Evolutionary conservation across 1,140 invertebrate species (phyloP).

Genomic region (Paracyclopina nana): DNA sequence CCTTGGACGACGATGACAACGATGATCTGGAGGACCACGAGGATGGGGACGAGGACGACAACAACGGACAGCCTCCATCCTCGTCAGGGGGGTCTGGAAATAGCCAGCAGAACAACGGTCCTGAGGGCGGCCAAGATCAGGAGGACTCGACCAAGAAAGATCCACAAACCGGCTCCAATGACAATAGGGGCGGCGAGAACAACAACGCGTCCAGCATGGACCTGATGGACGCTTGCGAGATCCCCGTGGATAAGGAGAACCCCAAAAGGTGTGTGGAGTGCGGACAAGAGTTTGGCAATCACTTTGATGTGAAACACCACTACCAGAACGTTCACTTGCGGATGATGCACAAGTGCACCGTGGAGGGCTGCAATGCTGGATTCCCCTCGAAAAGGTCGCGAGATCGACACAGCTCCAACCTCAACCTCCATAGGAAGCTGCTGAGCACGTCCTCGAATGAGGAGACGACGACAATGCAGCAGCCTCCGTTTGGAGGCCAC

Average conservation of each 20-base stretch:
- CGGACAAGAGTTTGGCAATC: slow-evolving; percentile 80
- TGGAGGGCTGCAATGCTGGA: slow-evolving; percentile 84
- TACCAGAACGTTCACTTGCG: slow-evolving; percentile 91
- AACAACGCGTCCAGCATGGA: background rate
- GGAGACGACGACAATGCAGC: slow-evolving; percentile 26
- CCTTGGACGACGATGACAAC: slow-evolving; percentile 37
- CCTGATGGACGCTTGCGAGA: slow-evolving; percentile 23
- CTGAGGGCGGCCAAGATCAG: slow-evolving; percentile 18
- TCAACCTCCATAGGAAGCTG: slow-evolving; percentile 71
- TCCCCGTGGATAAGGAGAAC: slow-evolving; percentile 64
- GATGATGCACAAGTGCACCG: slow-evolving; percentile 82
- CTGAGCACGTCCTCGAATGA: slow-evolving; percentile 42
- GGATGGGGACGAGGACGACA: slow-evolving; percentile 32
- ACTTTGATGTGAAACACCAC: slow-evolving; percentile 84
- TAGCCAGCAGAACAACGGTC: background rate
- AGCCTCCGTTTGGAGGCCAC: background rate
- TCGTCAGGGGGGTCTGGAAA: background rate
- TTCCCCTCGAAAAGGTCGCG: slow-evolving; percentile 85
- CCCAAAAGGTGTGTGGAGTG: slow-evolving; percentile 71
- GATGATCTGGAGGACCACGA: slow-evolving; percentile 38
- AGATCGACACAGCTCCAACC: slow-evolving; percentile 76
- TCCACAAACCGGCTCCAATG: background rate
- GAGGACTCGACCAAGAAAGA: slow-evolving; percentile 18
- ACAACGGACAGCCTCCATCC: slow-evolving; percentile 10
- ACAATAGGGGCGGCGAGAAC: slow-evolving; percentile 3